A percentile compares a stretch with the other conserved stretches of the same genome.
Conservation (phyloP, 2,888 invertebrate species). For the Ypsolopha sequella region DNA sequence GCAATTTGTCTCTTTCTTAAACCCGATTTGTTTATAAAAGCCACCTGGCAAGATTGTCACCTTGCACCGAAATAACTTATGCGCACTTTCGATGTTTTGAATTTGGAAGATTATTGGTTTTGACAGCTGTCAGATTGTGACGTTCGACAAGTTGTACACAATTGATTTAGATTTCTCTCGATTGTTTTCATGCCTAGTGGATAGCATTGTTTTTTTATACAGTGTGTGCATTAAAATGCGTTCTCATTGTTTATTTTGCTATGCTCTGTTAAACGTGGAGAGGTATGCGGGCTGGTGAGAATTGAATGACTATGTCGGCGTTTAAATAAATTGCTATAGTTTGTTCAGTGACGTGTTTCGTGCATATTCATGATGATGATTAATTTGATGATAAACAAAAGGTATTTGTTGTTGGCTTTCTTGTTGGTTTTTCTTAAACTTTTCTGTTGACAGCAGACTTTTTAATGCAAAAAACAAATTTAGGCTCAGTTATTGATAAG, state of each 20-base stretch:
- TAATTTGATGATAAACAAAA: background rate
- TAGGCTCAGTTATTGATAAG: no score
- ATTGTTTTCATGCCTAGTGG: background rate
- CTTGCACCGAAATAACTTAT: no score
- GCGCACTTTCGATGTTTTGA: no score
- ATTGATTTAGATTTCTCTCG: background rate
- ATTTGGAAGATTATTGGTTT: slow-evolving; percentile 13
- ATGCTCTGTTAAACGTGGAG: background rate
- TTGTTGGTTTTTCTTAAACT: background rate
- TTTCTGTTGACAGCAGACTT: no score
- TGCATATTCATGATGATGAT: no score
- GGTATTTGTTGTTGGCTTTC: background rate
- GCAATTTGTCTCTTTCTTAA: background rate
- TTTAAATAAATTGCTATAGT: background rate
- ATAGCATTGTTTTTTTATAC: background rate
- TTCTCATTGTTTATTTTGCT: slow-evolving; percentile 2
- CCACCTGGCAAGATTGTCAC: background rate
- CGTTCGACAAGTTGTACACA: slow-evolving; percentile 2
- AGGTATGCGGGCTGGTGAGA: background rate
- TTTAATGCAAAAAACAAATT: no score
- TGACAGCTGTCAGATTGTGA: slow-evolving; percentile 20
- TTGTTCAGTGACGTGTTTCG: background rate
- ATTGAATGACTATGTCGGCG: background rate
- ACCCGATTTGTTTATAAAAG: background rate
- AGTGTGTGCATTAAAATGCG: slow-evolving; percentile 3